phyloP scores from a whole-genome alignment of 1,140 invertebrate genomes.

The Battus philenor region DNA sequence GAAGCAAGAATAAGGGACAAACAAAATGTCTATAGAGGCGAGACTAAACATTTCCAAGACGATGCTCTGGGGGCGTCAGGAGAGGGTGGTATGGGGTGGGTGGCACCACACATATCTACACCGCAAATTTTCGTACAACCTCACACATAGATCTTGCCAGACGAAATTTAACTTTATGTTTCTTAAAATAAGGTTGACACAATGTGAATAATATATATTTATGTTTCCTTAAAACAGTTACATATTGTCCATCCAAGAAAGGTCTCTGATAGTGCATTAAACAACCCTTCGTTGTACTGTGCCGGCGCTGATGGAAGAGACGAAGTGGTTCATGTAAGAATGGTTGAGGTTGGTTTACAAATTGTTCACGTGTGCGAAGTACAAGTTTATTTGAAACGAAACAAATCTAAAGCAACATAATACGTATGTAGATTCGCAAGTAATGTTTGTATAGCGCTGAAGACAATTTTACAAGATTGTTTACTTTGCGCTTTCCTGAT shows the following conservation, averaged over 20 bases:
- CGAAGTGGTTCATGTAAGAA: constrained; percentile 18
- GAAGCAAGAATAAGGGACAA: constrained; percentile 57
- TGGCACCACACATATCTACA: constrained; percentile 29
- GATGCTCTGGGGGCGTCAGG: constrained; percentile 32
- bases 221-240: constrained; percentile 31
- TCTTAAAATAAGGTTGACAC: constrained; percentile 10
- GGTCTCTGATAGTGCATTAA: constrained; percentile 50
- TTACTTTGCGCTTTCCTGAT: too few species aligned
- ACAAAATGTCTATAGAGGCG: constrained; percentile 63
- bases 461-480: too few species aligned
- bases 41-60: constrained; percentile 68
- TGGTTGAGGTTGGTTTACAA: constrained; percentile 29
- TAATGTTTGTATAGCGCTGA: constrained; percentile 6
- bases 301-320: constrained; percentile 18
- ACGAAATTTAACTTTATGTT: constrained; percentile 26
- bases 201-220: constrained; percentile 16
- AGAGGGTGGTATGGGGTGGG: constrained; percentile 19
- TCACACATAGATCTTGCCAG: background rate
- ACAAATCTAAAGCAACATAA: constrained; percentile 33
- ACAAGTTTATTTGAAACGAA: constrained; percentile 36
- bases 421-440: constrained; percentile 25
- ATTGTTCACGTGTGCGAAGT: constrained; percentile 24
- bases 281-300: constrained; percentile 16
- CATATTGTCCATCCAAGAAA: constrained; percentile 52
- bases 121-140: constrained; percentile 25